Base-by-base conservation (phyloP, 2,113 vertebrate genomes). In the Scomber japonicus region DNA sequence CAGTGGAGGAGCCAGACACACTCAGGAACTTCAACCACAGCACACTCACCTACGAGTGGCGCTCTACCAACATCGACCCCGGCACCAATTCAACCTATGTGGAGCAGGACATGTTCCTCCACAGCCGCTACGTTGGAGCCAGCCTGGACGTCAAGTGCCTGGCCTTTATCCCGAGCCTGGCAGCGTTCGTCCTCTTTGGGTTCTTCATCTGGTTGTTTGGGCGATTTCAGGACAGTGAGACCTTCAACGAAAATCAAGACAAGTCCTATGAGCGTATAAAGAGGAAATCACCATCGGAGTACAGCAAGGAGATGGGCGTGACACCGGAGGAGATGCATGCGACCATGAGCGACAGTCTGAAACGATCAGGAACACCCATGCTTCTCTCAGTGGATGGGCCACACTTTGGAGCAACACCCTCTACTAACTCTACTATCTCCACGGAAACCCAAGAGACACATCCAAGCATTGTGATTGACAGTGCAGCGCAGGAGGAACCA, bases 181-280 rank as follows among this genome's bases (percentile, higher is more conserved):
- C 96, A 15, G 97, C 97, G n/a, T 99, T 99, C 53, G 93, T 96
- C 68, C 95, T 97, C 82, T 99, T 98, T 67, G 98, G 97, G 45
- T 98, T 99, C 93, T 99, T 99, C 86, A 95, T 99, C 71, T 98
- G 97, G 96, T 92, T 97, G 89, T 97, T 99, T 21, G 98, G 98
- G 3, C 94, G 97, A 21, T 99, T 99, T 94, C 93, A 98, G 93
- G 97, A 97, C 92, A 97, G 96, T 54, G 97, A 99, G 83, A 96
- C 96, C 74, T 96, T 97, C 83, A 94, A 96, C 61, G 97, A 99
- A 85, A 98, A 96, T 90, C 96, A 95, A 86, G 97, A 98, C 84
- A 97, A 97, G 84, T 93, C 95, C 0, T 99, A 99, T 2, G 97
- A 97, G 74, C 95, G 96, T 78, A 99, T 99, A 92, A 98, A 96